A percentile compares a stretch with the other conserved stretches of the same genome.
phyloP scores from a whole-genome alignment of 2,113 vertebrate genomes.

The Oriolus oriolus region DNA sequence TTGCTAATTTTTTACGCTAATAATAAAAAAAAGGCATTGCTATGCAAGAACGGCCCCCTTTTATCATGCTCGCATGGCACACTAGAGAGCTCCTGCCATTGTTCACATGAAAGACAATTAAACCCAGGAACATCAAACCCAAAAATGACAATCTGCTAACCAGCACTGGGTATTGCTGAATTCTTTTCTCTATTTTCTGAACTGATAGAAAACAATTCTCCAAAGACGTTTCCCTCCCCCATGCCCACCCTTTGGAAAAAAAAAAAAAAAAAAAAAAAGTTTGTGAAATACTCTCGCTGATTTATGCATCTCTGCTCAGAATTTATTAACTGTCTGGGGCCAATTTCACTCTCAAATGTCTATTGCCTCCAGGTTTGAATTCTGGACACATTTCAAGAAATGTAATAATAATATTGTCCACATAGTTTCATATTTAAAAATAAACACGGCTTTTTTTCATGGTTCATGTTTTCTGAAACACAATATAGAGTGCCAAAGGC shows the following conservation, averaged over 20 bases:
- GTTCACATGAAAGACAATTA: conserved; percentile 96
- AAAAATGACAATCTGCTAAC: conserved; percentile 88
- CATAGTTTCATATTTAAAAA: conserved; percentile 69
- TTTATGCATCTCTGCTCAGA: conserved; percentile 80
- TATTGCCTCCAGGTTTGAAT: conserved; percentile 73
- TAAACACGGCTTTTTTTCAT: neutral
- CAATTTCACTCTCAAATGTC: conserved; percentile 65
- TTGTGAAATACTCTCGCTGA: conserved; percentile 72
- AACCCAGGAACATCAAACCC: conserved; percentile 87
- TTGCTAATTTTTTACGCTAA: conserved; percentile 92
- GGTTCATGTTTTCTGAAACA: conserved; percentile 50
- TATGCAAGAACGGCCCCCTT: conserved; percentile 83
- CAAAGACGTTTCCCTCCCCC: conserved; percentile 62
- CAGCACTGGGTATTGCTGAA: conserved; percentile 76
- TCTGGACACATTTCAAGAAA: conserved; percentile 73
- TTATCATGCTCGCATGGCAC: conserved; percentile 76
- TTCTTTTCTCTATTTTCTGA: conserved; percentile 76
- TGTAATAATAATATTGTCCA: conserved; percentile 65
- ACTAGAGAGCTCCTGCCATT: conserved; percentile 84
- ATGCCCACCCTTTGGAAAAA: conserved; percentile 44
- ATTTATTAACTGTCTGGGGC: conserved; percentile 81
- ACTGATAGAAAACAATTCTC: conserved; percentile 83
- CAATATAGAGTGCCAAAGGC: conserved; percentile 41
- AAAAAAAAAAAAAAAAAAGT: conserved; percentile 4
- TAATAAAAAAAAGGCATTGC: conserved; percentile 90